These are phyloP conservation scores for Rhagoletis zephyria DNA, from an alignment of 1,140 invertebrate genomes.

Conservation along the genomic window DNA sequence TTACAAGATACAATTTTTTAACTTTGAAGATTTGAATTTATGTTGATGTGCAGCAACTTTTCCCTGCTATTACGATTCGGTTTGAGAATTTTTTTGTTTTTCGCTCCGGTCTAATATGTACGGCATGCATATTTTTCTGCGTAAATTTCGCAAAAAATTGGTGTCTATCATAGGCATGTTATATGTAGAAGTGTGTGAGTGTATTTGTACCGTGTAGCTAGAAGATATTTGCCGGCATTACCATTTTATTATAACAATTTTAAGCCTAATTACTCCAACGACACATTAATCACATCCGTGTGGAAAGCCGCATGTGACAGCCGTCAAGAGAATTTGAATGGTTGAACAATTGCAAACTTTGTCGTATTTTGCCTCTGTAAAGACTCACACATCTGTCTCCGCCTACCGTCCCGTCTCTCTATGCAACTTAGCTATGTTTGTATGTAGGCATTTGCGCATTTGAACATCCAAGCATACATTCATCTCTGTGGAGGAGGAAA, in stretches of 20 bases:
- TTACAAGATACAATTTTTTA: too few relatives aligned
- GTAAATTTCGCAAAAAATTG: neutral
- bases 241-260: conserved; percentile 44
- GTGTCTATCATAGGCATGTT: neutral
- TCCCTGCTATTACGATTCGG: neutral
- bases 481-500: neutral
- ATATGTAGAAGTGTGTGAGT: too few relatives aligned
- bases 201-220: neutral
- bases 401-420: too few relatives aligned
- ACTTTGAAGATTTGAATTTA: too few relatives aligned
- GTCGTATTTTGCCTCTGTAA: neutral
- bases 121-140: neutral
- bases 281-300: conserved; percentile 30
- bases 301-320: conserved; percentile 19
- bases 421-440: neutral
- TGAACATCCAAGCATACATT: neutral
- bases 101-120: too few relatives aligned
- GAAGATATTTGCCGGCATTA: neutral
- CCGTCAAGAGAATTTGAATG: neutral
- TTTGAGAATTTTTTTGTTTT: too few relatives aligned
- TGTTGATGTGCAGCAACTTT: too few relatives aligned
- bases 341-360: conserved; percentile 28
- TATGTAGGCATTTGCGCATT: neutral
- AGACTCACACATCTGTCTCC: neutral
- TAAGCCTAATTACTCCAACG: conserved; percentile 43